Conservation (phyloP, 2,888 invertebrate species). For the Tenthredo livida region DNA sequence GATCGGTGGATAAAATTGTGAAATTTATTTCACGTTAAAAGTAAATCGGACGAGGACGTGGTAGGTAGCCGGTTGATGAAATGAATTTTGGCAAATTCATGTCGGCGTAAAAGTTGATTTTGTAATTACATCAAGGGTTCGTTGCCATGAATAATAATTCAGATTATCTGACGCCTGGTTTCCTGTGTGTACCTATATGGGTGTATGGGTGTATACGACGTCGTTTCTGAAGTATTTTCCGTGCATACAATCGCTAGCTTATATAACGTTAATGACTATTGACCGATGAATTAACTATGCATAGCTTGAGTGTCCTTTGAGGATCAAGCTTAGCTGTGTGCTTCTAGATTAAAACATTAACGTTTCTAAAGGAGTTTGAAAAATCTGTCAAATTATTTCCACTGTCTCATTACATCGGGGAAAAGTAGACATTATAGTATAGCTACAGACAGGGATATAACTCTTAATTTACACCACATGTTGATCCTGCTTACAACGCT, state of each 20-base stretch:
- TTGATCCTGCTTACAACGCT: no score
- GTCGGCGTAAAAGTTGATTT: slow-evolving; percentile 47
- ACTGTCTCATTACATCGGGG: neutral
- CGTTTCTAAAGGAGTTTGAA: neutral
- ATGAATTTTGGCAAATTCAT: slow-evolving; percentile 31
- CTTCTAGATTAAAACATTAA: neutral
- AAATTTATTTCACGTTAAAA: slow-evolving; percentile 2
- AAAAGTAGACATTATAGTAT: neutral
- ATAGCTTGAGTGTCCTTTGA: slow-evolving; percentile 11
- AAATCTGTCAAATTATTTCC: neutral
- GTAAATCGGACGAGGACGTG: neutral
- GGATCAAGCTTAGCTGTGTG: neutral
- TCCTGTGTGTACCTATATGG: neutral
- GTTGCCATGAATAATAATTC: slow-evolving; percentile 51
- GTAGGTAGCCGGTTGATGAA: slow-evolving; percentile 29
- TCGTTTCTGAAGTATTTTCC: neutral
- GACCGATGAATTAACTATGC: slow-evolving; percentile 50
- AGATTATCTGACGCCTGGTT: slow-evolving; percentile 9
- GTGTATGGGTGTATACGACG: neutral
- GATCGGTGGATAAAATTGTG: neutral
- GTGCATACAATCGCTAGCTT: neutral
- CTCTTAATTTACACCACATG: no score
- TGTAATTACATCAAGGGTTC: slow-evolving; percentile 45
- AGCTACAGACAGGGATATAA: neutral
- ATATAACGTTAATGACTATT: slow-evolving; percentile 43